Base-by-base conservation (phyloP, 2,113 vertebrate species). In the Fregetta grallaria region DNA sequence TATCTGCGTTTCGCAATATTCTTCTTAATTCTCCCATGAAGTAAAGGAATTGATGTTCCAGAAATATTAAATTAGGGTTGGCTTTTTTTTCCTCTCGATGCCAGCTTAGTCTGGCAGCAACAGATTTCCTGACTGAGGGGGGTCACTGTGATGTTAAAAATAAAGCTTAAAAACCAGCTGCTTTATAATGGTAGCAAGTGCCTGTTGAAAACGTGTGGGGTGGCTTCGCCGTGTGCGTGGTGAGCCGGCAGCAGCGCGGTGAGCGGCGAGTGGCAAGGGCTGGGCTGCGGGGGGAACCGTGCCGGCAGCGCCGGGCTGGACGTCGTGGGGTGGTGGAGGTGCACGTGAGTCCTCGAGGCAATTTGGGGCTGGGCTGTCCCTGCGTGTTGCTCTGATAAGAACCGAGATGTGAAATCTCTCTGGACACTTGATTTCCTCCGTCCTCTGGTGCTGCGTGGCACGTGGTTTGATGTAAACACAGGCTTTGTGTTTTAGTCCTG, bases 21-120 rank as follows among this genome's bases (percentile, higher is more conserved):
- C 71, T 22, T 62, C 56, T 65, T 88, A 88, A 86, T 58, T 86
- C 88, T 56, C 62, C 7, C 4, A 14, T 89, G 88, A 94, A 94
- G 94, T 84, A 6, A 94, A 96, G 96, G 95, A 95, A 78, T 85
- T 5, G 86, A 92, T 92, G 96, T 94, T 95, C 90, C 91, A 94
- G 89, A 94, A 94, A 78, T 72, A 79, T 94, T 94, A 95, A 95
- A 87, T 92, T 68, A 85, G 91, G 53, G 9, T 55, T 36, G 59
- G 30, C 4, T 38, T 49, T 65, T 70, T 25, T 4, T 3, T 3
- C 11, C 42, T 85, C 84, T 88, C 74, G 79, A 73, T 94, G 66
- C 68, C 75, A 45, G 76, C 70, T 84, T 81, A 44, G 40, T 47
- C 80, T 6, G 1, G 83, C 72, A 90, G 94, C 90, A 88, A 13